Percentiles rank a stretch among this genome's conserved stretches.
These are phyloP conservation scores for Sebastes hubbsi DNA, from an alignment of 2,797 vertebrate genomes.

Conservation along the genomic window DNA sequence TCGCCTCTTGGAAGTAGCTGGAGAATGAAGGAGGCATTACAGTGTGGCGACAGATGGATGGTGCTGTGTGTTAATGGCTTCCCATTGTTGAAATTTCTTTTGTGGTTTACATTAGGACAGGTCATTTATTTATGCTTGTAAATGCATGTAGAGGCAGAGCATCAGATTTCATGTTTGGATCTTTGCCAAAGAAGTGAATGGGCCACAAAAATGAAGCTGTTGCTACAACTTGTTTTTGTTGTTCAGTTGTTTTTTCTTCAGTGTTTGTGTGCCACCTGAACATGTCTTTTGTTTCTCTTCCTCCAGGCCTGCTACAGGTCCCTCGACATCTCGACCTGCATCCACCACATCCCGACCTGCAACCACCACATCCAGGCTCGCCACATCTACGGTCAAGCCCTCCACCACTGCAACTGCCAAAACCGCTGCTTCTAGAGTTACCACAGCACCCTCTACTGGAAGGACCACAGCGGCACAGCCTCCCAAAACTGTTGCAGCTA, in stretches of 20 bases:
- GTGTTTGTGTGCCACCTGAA: neutral
- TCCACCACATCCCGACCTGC: constrained; percentile 24
- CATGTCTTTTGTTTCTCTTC: neutral
- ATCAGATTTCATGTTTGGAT: constrained; percentile 8
- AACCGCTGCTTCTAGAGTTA: constrained; percentile 53
- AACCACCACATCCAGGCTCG: constrained; percentile 5
- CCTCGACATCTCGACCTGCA: constrained; percentile 36
- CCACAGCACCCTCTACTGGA: constrained; percentile 65
- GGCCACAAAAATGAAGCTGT: neutral
- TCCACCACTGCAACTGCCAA: constrained; percentile 35
- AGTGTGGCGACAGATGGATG: constrained; percentile 20
- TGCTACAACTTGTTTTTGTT: neutral
- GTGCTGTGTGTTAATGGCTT: constrained; percentile 36
- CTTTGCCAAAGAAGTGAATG: neutral
- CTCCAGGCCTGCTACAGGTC: constrained; percentile 65
- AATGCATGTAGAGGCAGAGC: neutral
- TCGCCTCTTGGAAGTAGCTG: neutral
- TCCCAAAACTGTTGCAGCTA: constrained; percentile 54
- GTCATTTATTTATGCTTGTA: constrained; percentile 23
- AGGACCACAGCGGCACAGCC: constrained; percentile 59
- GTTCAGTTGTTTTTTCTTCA: neutral
- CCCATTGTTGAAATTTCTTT: constrained; percentile 31
- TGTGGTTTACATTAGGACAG: constrained; percentile 31
- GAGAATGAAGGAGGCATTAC: constrained; percentile 21
- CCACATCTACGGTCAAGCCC: constrained; percentile 42